Base-by-base conservation (phyloP, 1,140 invertebrate species). In the Mylabris phalerata region DNA sequence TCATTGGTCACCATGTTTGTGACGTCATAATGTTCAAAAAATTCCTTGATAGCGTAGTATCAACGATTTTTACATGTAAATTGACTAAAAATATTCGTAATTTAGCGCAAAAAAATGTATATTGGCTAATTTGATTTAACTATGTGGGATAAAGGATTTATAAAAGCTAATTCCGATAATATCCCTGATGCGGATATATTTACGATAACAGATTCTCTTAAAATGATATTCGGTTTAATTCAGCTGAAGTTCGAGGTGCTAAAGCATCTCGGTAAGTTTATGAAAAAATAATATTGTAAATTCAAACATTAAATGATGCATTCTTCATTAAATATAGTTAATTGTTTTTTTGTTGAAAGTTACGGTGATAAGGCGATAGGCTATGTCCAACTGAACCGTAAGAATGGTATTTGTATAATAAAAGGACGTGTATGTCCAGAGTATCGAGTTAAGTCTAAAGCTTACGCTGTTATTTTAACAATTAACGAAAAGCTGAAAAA, bases 351-450 rank as follows among this genome's bases (percentile, higher is more conserved):
- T 44, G 57, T 64, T 44, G 50, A 62, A 46, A 58, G 48, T 39
- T 75, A 72, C 60, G 67, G 71, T 5, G 67, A 74, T 63, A 55
- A 64, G 52, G 69, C 68, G 6, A 51, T 73, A 39, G 65, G 65
- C 7, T 72, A 72, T 60, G 69, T 71, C 2, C 65, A 71, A 57
- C 43, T 72, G 2, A 64, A 67, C 59, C 43, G 71, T 2, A 64
- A 66, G n/a, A 9, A 25, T 49, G n/a, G 7, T 25, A 40, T 48
- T 25, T 32, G 48, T 45, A 38, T 27, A 46, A 9, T 26, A 25
- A 65, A 69, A 60, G 52, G 38, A 3, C 58, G 56, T 57, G 65
- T 68, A n/a, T 60, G 49, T 38, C 60, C 63, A 48, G 65, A 70
- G 59, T 67, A 73, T 50, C 61, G 45, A 64, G 56, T 69, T 7